Conservation (phyloP, 2,888 invertebrate genomes). For the Drosophila algonquin region DNA sequence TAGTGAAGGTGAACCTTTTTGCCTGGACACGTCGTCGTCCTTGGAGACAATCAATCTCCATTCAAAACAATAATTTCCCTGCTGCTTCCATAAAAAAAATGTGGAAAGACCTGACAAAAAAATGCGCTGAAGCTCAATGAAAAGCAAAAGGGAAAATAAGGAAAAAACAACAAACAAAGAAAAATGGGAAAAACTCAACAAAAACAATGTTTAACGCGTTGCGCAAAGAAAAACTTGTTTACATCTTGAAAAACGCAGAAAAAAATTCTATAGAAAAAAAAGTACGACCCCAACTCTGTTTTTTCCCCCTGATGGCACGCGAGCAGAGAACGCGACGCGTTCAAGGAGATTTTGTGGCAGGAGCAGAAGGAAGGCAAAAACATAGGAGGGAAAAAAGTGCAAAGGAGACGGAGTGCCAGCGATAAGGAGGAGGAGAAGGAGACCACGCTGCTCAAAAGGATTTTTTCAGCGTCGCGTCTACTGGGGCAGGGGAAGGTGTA, state of each 20-base stretch:
- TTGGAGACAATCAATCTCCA: conserved; percentile 82
- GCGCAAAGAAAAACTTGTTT: conserved; percentile 78
- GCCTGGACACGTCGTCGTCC: conserved; percentile 68
- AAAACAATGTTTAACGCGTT: conserved; percentile 56
- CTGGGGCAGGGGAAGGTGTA: conserved; percentile 11
- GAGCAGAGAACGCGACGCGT: conserved; percentile 44
- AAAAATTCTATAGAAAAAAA: conserved; percentile 40
- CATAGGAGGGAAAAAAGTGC: conserved; percentile 33
- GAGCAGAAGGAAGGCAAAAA: conserved; percentile 40
- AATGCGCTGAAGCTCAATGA: conserved; percentile 62
- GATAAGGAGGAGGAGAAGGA: conserved; percentile 27
- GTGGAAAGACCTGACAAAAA: conserved; percentile 52
- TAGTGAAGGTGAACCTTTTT: conserved; percentile 48
- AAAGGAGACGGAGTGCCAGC: conserved; percentile 45
- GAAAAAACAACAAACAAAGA: conserved; percentile 38
- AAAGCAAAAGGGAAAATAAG: conserved; percentile 42
- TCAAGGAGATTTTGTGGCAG: conserved; percentile 45
- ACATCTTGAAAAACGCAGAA: conserved; percentile 73
- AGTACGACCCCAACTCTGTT: neutral
- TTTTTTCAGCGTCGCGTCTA: conserved; percentile 65
- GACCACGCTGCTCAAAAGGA: conserved; percentile 65
- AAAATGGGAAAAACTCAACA: conserved; percentile 25
- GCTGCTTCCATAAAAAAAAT: conserved; percentile 65
- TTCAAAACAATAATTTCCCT: conserved; percentile 78
- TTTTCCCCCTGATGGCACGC: conserved; percentile 58